Conservation (phyloP, 2,113 vertebrate genomes). For the Sturnus vulgaris region DNA sequence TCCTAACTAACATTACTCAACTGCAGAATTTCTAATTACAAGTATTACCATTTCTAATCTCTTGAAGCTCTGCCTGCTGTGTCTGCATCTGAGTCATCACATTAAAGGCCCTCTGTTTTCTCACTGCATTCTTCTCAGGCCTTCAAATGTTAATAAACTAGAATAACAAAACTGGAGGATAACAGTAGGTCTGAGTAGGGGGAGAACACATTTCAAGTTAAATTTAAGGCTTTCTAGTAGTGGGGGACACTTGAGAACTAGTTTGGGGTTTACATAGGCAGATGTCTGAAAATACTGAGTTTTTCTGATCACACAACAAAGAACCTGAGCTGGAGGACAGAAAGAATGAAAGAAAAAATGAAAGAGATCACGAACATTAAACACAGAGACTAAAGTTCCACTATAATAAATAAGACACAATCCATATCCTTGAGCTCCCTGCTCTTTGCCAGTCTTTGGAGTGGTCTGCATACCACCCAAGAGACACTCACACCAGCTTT, state of each 20-base stretch:
- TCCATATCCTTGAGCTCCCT: background rate
- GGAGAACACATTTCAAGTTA: background rate
- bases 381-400: background rate
- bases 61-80: background rate
- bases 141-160: background rate
- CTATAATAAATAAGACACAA: background rate
- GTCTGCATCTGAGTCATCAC: background rate
- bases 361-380: background rate
- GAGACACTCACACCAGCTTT: background rate
- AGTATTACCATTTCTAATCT: slow-evolving; percentile 9
- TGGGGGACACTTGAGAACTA: background rate
- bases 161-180: background rate
- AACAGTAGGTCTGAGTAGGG: background rate
- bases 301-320: background rate
- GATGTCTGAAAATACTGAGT: background rate
- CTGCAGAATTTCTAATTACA: slow-evolving; percentile 4
- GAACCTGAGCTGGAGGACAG: background rate
- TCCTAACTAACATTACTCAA: background rate
- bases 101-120: background rate
- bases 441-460: background rate
- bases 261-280: background rate
- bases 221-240: background rate
- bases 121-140: background rate
- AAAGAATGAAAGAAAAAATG: too few species aligned
- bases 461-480: background rate